Base-by-base conservation (phyloP, 1,140 invertebrate genomes). In the Drosophila obscura region DNA sequence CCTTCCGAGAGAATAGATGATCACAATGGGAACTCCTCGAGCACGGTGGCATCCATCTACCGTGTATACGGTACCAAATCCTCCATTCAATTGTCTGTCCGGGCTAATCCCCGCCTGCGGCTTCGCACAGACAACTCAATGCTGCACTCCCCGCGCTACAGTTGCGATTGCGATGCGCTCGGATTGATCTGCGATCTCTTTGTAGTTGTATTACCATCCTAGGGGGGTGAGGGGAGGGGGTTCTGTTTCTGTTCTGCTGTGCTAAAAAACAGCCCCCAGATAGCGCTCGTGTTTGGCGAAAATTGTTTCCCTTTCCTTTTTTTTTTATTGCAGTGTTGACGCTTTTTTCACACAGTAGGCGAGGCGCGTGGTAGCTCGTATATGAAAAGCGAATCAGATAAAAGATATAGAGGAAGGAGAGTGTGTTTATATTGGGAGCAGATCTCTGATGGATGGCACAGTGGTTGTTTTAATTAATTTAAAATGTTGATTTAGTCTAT, bases 21-120 rank as follows among this genome's bases (percentile, higher is more conserved):
- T 16, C 9, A 77, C 77, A 84, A 85, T 85, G 52, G 73, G 39
- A 65, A 39, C 35, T 67, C 59, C 67, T 83, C 75, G 51, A 88
- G 75, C 82, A 83, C 79, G 82, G 82, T 87, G 83, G 82, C 79
- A 88, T 84, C 71, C 62, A 58, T 53, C 58, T 44, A 19, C 19
- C 19, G 19, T 19, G 19, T 19, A 19, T 19, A 1, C 19, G 31
- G 31, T 58, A 62, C 57, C 48, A 11, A 56, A 43, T 16, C 16
- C 35, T 58, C 51, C 44, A 64, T 19, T 56, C 63, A 61, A 80
- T 87, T 87, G 81, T 81, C 67, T 48, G 56, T 44, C 60, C 35
- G 44, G 48, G 51, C 57, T 87, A 87, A 85, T 85, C 82, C 78
- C 78, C 57, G 69, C 82, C 82, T 87, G 82, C 82, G 82, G 80